A percentile compares a stretch with the other conserved stretches of the same genome.
Conservation (phyloP, 1,140 invertebrate species). For the Oedothorax gibbosus region DNA sequence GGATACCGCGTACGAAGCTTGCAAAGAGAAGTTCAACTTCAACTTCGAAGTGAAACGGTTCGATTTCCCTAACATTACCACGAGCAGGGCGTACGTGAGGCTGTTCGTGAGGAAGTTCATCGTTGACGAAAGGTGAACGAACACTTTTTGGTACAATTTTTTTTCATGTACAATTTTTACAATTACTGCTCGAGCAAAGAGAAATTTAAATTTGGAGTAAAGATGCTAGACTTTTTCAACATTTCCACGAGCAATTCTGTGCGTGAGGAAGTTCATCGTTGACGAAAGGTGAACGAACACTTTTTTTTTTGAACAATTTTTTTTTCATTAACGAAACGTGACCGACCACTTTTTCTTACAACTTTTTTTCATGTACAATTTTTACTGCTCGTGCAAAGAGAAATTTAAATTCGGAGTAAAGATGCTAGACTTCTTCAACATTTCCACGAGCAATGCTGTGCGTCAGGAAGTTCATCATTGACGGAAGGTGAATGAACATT, state of each 20-base stretch:
- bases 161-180: not conserved
- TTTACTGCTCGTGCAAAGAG: constrained; percentile 5
- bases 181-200: constrained; percentile 4
- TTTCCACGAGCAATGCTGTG: constrained; percentile 8
- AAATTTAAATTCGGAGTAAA: constrained; percentile 28
- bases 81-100: constrained; percentile 19
- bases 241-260: constrained; percentile 11
- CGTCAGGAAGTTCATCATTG: not conserved
- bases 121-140: not conserved
- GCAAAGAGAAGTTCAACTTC: constrained; percentile 23
- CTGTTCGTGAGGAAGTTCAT: constrained; percentile 12
- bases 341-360: no score
- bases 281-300: not conserved
- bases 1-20: constrained; percentile 6
- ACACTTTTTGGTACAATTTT: no score
- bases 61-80: constrained; percentile 13
- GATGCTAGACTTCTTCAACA: constrained; percentile 15
- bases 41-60: constrained; percentile 33
- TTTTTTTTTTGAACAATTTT: no score
- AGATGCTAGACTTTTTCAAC: constrained; percentile 19
- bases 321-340: no score
- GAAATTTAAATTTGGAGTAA: constrained; percentile 22
- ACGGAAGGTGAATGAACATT: not conserved
- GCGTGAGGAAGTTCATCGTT: constrained; percentile 7
- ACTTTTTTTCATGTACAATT: no score